A percentile compares a stretch with the other conserved stretches of the same genome.
Conservation (phyloP, 2,113 vertebrate species). For the Grus americana region DNA sequence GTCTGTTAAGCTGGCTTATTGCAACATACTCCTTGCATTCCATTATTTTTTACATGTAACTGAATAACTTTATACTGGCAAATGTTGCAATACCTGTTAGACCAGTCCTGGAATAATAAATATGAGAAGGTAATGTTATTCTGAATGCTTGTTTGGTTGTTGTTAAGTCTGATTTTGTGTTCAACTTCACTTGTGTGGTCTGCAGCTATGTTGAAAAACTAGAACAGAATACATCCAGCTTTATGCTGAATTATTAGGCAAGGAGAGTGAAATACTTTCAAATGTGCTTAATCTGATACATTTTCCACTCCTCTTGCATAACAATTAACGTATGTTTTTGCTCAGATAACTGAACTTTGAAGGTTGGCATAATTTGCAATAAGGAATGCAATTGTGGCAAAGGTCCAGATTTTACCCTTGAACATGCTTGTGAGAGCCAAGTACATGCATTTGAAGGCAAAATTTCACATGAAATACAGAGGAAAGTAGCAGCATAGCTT, state of each 20-base stretch:
- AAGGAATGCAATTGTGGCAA: slow-evolving; percentile 41
- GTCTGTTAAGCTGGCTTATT: slow-evolving; percentile 32
- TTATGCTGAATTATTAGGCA: background rate
- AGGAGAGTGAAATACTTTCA: background rate
- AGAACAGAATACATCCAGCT: background rate
- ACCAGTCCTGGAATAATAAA: slow-evolving; percentile 58
- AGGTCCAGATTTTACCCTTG: slow-evolving; percentile 29
- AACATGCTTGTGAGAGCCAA: background rate
- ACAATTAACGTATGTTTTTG: slow-evolving; percentile 37
- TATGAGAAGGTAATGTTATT: slow-evolving; percentile 48
- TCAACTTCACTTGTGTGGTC: slow-evolving; percentile 43
- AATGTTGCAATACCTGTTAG: slow-evolving; percentile 56
- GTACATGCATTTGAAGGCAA: background rate
- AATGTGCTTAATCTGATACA: background rate
- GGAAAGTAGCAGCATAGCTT: background rate
- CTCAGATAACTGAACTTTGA: slow-evolving; percentile 51
- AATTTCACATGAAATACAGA: background rate
- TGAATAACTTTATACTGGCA: slow-evolving; percentile 60
- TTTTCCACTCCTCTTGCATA: background rate
- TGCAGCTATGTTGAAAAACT: background rate
- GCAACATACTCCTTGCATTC: slow-evolving; percentile 41
- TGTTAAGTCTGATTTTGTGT: slow-evolving; percentile 6
- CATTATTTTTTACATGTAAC: slow-evolving; percentile 58
- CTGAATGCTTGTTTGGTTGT: slow-evolving; percentile 40
- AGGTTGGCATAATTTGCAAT: slow-evolving; percentile 10